These are phyloP conservation scores for Prinia subflava DNA, from an alignment of 2,113 vertebrate species.

Conservation along the genomic window DNA sequence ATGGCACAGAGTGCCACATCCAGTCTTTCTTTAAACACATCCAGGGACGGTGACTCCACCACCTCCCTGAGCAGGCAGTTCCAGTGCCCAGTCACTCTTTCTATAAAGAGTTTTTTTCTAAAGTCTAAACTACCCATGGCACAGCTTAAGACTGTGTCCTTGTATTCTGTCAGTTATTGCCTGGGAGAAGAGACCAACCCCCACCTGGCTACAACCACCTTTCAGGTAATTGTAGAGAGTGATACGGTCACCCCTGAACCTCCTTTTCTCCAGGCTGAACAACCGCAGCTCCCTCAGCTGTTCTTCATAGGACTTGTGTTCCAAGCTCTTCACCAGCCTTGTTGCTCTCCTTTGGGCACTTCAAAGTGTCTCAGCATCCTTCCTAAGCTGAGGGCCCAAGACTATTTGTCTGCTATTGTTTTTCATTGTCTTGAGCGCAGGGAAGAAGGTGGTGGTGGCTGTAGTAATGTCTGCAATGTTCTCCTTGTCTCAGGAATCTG, in stretches of 20 bases:
- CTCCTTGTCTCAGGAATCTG: neutral
- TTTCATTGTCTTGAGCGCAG: neutral
- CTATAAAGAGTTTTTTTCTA: neutral
- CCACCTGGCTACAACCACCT: rapidly evolving
- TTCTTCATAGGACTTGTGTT: neutral
- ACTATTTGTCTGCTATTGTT: rapidly evolving
- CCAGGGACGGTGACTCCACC: neutral
- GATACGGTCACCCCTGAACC: neutral
- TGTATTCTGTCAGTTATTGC: neutral
- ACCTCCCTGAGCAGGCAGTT: neutral
- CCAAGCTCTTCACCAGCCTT: neutral
- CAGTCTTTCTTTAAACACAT: neutral
- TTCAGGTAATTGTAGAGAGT: neutral
- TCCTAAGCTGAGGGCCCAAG: neutral
- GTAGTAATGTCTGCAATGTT: neutral
- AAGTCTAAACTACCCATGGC: neutral
- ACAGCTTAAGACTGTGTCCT: neutral
- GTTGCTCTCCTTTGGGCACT: neutral
- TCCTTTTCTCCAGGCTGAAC: neutral
- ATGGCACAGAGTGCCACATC: neutral
- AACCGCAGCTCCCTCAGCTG: too few species aligned
- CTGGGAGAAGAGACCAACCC: neutral
- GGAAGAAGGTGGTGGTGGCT: neutral
- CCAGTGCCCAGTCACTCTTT: neutral
- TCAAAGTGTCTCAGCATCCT: neutral